These are phyloP conservation scores for Linnaemya tessellans DNA, from an alignment of 2,888 invertebrate species.

Conservation along the genomic window DNA sequence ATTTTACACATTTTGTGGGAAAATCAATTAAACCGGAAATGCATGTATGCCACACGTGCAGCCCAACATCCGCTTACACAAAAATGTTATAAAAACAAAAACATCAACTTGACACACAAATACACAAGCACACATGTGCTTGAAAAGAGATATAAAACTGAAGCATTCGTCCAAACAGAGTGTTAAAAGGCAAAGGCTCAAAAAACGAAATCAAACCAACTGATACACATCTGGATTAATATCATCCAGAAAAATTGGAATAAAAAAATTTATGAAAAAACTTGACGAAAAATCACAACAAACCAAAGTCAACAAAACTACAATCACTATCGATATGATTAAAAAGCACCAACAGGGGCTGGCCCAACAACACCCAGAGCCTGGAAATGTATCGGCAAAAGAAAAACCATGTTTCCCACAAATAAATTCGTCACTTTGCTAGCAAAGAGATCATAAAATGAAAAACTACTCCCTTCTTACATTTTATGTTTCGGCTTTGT, in stretches of 20 bases:
- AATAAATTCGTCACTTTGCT: background rate
- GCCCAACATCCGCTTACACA: constrained; percentile 65
- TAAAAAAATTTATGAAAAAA: background rate
- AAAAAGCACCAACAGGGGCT: background rate
- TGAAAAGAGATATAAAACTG: constrained; percentile 23
- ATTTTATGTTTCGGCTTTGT: background rate
- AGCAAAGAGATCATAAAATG: background rate
- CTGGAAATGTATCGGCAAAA: constrained; percentile 7
- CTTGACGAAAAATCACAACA: constrained; percentile 3
- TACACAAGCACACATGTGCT: background rate
- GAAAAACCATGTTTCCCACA: background rate
- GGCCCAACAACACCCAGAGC: background rate
- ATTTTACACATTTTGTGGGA: constrained; percentile 79
- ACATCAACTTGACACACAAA: constrained; percentile 3
- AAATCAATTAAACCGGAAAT: constrained; percentile 81
- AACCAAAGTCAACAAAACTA: constrained; percentile 60
- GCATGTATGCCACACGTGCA: constrained; percentile 75
- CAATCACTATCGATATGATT: constrained; percentile 55
- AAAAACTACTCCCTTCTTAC: background rate
- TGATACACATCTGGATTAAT: constrained; percentile 11
- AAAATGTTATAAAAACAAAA: constrained; percentile 75
- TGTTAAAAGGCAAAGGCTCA: constrained; percentile 47
- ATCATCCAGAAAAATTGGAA: background rate
- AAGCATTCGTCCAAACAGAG: constrained; percentile 17
- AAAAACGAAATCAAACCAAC: constrained; percentile 24